Evolutionary conservation across 1,140 invertebrate genomes (phyloP), one percentile per base, ranked within the genome.

Genomic region (Dendroctonus valens): DNA sequence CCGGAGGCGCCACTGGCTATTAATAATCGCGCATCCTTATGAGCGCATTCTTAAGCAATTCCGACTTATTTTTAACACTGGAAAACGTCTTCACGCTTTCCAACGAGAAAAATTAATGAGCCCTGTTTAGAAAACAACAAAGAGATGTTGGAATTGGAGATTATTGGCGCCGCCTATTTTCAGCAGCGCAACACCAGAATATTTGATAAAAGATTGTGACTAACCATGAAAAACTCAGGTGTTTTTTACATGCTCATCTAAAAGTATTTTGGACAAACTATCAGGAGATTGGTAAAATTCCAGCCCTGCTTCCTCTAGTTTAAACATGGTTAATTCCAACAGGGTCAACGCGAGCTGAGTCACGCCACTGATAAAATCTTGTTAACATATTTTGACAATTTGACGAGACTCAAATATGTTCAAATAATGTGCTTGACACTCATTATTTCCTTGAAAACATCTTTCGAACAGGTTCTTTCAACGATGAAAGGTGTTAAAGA

Each of bases 401-500:
- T 39, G 52, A 54, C 37, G 52, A 54, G 37, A 39, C 37, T 39
- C 40, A 57, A 42, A 57, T 12, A 41, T 41, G 39, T 57, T 57
- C 39, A 26, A 26, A 52, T 38, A 51, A 61, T 48, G 49, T 52
- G 49, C 59, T 61, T 51, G 59, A 61, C 59, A 52, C 12, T 51
- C 59, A 61, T 61, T 61, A 61, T 61, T 61, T 61, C 50, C 59
- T 61, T 51, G 38, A 61, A 51, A 59, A 61, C 59, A 52, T 61
- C 59, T 49, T 59, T 11, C n/a, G 38, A 59, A 59, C 58, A 59
- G 41, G 58, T 59, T 38, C 15, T 12, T 49, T 11, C 41, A 15
- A 49, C 37, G 48, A 51, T 41, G 48, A 61, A 61, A 61, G 59
- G 38, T 61, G 37, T 26, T 61, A 51, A 51, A 39, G 48, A 12